Evolutionary conservation across 2,797 vertebrate genomes (phyloP), one percentile per base, ranked within the genome.

Genomic region (Hippocampus kuda): DNA sequence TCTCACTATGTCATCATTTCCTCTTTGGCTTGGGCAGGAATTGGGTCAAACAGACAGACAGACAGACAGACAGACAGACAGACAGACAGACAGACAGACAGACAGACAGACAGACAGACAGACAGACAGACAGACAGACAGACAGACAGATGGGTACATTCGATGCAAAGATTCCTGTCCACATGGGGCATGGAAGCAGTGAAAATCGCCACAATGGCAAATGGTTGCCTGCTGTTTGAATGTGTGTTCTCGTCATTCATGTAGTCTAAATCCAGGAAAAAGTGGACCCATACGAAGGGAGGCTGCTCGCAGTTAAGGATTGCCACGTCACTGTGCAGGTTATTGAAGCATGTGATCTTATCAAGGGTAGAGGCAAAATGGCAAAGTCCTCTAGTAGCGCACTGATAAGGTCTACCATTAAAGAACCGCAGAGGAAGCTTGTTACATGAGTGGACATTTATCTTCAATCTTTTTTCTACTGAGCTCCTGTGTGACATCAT

Each of bases 1-100:
- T 75, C 68, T 80, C 81, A 83, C 78, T 74, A 77, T 85, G 84
- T 86, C 84, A 76, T 86, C 83, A 76, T 81, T 81, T 81, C 81
- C 80, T 68, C 61, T 44, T 66, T 53, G 73, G 77, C 72, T 76
- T n/a, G 74, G 72, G 59, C 77, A 84, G 84, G 84, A 88, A 87
- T 73, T 84, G 71, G 81, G 79, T 84, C 83, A 87, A 84, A 85
- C 79, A 73, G 68, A 81, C 68, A 70, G 53, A 77, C 22, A 67
- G 65, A 54, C 22, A 57, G 53, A 66, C 13, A 67, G 49, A 67
- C 22, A 57, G 53, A 66, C 82, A 87, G 85, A 85, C 79, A 72
- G 69, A 81, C 68, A 70, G 56, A 77, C 22, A 67, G 65, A 67
- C 22, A 57, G 53, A 66, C 82, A n/a, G n/a, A n/a, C n/a, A n/a